These are phyloP conservation scores for Ormyrus nitidulus DNA, from an alignment of 2,888 invertebrate genomes.

Conservation along the genomic window DNA sequence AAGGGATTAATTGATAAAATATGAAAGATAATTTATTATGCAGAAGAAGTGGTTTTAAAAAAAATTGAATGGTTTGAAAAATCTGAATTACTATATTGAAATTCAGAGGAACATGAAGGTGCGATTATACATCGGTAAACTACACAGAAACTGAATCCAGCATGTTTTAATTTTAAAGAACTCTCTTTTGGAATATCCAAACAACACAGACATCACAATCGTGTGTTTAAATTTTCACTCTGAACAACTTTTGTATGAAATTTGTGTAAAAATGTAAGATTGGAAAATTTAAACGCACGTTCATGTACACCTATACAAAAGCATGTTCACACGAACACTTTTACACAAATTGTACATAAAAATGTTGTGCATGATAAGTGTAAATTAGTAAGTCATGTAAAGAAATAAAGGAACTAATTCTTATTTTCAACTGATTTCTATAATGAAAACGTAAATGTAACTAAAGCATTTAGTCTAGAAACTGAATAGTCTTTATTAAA, in stretches of 20 bases:
- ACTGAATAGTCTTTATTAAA: too few species aligned
- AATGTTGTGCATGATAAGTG: constrained; percentile 49
- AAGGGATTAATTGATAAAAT: too few species aligned
- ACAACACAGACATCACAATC: constrained; percentile 41
- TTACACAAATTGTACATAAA: constrained; percentile 53
- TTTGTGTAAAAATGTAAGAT: constrained; percentile 32
- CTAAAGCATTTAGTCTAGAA: not conserved
- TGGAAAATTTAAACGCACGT: constrained; percentile 48
- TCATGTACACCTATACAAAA: constrained; percentile 35
- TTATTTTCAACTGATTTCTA: not conserved
- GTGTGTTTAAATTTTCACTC: constrained; percentile 50
- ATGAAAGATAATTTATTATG: too few species aligned
- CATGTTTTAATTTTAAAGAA: constrained; percentile 5
- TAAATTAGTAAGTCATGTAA: not conserved
- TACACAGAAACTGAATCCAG: not conserved
- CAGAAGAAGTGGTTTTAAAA: too few species aligned
- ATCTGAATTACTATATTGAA: too few species aligned
- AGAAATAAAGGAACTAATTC: not conserved
- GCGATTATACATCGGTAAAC: too few species aligned
- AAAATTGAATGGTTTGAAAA: too few species aligned
- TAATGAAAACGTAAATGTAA: not conserved
- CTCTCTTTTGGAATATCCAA: not conserved
- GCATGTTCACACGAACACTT: constrained; percentile 40
- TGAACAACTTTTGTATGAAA: constrained; percentile 27
- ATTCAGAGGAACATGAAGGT: too few species aligned